Conservation (phyloP, 2,888 invertebrate species). For the Phyto melanocephala region DNA sequence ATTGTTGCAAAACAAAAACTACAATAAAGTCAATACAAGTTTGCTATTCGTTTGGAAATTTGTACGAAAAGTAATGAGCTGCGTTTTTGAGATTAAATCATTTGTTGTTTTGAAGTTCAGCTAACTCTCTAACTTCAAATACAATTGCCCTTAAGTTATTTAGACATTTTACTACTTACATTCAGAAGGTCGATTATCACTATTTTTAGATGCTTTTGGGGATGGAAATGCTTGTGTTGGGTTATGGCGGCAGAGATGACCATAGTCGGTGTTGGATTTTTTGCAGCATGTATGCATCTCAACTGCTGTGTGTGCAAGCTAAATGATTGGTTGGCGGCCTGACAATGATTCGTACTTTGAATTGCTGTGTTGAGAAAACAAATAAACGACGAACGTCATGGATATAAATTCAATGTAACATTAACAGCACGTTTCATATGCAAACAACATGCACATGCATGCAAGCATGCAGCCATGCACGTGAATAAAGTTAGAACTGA, state of each 20-base stretch:
- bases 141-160: slow-evolving; percentile 51
- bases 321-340: slow-evolving; percentile 8
- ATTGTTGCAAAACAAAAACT: slow-evolving; percentile 13
- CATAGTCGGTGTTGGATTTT: slow-evolving; percentile 27
- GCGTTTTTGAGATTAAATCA: slow-evolving; percentile 52
- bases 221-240: not conserved
- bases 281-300: slow-evolving; percentile 2
- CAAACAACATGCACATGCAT: slow-evolving; percentile 63
- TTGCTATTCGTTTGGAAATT: slow-evolving; percentile 44
- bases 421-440: slow-evolving; percentile 64
- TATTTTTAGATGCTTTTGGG: not conserved
- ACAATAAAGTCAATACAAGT: not conserved
- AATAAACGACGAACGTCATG: slow-evolving; percentile 60
- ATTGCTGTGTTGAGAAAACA: slow-evolving; percentile 51
- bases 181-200: slow-evolving; percentile 14
- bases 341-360: slow-evolving; percentile 31
- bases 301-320: slow-evolving; percentile 7
- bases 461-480: slow-evolving; percentile 49
- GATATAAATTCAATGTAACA: slow-evolving; percentile 60
- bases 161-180: slow-evolving; percentile 34
- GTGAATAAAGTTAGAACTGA: slow-evolving; percentile 52
- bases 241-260: slow-evolving; percentile 33
- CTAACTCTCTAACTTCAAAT: slow-evolving; percentile 31
- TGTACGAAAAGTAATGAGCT: slow-evolving; percentile 5
- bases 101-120: slow-evolving; percentile 48